Evolutionary conservation across 1,140 invertebrate genomes (phyloP).

Genomic region (Papilio xuthus): DNA sequence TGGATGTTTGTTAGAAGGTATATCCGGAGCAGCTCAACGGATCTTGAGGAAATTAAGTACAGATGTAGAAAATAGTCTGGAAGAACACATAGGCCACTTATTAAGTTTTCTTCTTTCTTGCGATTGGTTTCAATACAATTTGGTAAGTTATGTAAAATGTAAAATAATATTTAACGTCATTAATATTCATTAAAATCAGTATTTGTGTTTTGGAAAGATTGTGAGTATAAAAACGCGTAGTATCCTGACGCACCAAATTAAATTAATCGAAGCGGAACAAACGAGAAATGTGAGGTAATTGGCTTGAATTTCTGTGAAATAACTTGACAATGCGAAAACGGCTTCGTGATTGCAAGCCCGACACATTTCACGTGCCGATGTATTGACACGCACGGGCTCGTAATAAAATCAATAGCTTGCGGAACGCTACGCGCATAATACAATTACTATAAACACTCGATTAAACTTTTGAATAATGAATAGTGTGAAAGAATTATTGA

Average conservation of each 20-base stretch:
- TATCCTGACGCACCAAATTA: neutral
- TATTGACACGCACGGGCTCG: conserved; percentile 32
- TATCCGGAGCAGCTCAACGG: no score
- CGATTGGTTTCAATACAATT: no score
- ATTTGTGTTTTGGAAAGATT: no score
- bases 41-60: no score
- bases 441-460: conserved; percentile 16
- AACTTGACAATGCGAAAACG: conserved; percentile 16
- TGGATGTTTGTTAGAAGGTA: no score
- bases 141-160: no score
- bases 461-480: conserved; percentile 25
- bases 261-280: neutral
- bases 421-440: conserved; percentile 19
- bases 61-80: no score
- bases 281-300: neutral
- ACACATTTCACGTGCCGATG: conserved; percentile 21
- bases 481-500: neutral
- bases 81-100: no score
- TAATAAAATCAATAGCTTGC: conserved; percentile 35
- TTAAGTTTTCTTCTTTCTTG: no score
- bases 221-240: no score
- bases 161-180: no score
- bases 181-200: no score
- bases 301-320: conserved; percentile 23
- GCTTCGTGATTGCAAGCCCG: neutral